These are phyloP conservation scores for Hexactinellida sp. DNA, from an alignment of 37 sponge, comb jelly and placozoan genomes.

Conservation along the genomic window DNA sequence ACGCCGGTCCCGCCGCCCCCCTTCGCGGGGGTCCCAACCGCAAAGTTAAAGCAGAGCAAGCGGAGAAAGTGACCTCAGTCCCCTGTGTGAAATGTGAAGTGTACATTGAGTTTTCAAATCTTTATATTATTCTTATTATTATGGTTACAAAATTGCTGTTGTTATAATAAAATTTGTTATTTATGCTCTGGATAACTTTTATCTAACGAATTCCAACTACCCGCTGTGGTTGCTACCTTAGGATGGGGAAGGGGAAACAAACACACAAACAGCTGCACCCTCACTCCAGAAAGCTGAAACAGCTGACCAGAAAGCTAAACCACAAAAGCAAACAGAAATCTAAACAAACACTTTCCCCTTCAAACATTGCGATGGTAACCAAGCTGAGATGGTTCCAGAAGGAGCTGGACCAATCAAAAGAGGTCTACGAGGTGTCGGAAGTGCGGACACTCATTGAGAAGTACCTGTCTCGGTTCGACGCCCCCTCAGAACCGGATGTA, in stretches of 20 bases:
- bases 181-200: too few relatives aligned
- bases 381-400: neutral
- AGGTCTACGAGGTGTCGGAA: neutral
- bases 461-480: neutral
- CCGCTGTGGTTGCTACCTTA: too few relatives aligned
- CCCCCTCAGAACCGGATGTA: neutral
- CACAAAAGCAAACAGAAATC: neutral
- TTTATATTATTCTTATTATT: too few relatives aligned
- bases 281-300: neutral
- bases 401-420: neutral
- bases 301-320: neutral
- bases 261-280: neutral
- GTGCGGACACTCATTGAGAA: neutral
- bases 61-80: neutral
- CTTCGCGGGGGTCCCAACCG: neutral
- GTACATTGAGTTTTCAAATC: too few relatives aligned
- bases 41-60: neutral
- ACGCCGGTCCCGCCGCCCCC: neutral
- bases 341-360: neutral
- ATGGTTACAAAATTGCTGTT: too few relatives aligned
- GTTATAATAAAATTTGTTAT: too few relatives aligned
- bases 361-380: neutral
- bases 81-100: too few relatives aligned
- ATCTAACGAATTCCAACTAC: too few relatives aligned
- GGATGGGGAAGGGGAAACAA: neutral